Evolutionary conservation across 92 coral and sea anemone genomes (phyloP).

Genomic region (Siderastrea siderea): DNA sequence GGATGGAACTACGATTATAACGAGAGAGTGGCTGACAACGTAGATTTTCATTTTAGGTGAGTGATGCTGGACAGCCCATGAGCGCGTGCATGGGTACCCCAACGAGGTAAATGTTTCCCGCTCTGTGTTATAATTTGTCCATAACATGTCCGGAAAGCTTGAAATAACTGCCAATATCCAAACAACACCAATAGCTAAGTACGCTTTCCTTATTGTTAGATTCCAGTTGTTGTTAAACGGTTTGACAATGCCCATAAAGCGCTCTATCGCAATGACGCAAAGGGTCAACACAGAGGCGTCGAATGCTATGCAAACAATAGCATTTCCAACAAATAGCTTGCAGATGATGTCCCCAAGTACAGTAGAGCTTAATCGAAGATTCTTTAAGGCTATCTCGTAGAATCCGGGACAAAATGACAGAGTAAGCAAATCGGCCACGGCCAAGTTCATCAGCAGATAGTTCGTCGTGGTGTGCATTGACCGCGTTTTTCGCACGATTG

Average conservation of each 20-base stretch:
- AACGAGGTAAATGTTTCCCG: background rate
- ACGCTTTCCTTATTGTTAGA: background rate
- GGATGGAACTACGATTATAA: slow-evolving; percentile 42
- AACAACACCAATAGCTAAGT: background rate
- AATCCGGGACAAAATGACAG: slow-evolving; percentile 55
- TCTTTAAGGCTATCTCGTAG: slow-evolving; percentile 52
- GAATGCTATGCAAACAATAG: slow-evolving; percentile 35
- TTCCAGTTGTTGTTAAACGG: slow-evolving; percentile 44
- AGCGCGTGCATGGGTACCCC: slow-evolving; percentile 30
- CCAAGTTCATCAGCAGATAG: slow-evolving; percentile 56
- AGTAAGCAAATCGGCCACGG: slow-evolving; percentile 53
- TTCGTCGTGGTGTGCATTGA: slow-evolving; percentile 65
- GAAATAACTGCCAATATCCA: slow-evolving; percentile 12
- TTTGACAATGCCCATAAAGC: slow-evolving; percentile 61
- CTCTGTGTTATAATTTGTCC: background rate
- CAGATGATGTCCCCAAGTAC: slow-evolving; percentile 31
- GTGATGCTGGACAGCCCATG: slow-evolving; percentile 32
- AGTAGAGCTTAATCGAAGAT: background rate
- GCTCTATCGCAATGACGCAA: slow-evolving; percentile 50
- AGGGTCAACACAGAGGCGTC: slow-evolving; percentile 49
- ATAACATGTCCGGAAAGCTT: slow-evolving; percentile 24
- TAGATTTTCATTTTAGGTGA: slow-evolving; percentile 10
- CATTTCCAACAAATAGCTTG: slow-evolving; percentile 66
- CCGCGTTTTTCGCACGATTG: slow-evolving; percentile 48
- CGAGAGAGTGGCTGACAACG: slow-evolving; percentile 26